phyloP scores from a whole-genome alignment of 2,113 vertebrate genomes.

The Nipponia nippon region DNA sequence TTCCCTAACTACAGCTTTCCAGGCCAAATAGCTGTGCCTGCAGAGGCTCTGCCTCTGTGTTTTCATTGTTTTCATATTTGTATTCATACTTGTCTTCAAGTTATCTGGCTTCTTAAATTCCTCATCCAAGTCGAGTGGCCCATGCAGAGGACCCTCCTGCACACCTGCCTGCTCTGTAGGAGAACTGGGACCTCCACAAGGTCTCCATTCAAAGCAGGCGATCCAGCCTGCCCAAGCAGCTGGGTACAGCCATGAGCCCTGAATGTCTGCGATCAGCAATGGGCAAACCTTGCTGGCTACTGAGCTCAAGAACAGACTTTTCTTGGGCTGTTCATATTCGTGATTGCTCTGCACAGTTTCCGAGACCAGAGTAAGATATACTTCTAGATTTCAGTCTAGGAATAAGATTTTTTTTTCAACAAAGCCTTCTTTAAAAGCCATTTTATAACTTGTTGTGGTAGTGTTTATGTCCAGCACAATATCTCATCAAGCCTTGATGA shows the following conservation, averaged over 20 bases:
- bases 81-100: background rate
- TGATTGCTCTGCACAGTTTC: background rate
- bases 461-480: background rate
- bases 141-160: background rate
- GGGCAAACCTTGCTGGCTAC: background rate
- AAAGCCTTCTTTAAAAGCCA: background rate
- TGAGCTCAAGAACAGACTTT: background rate
- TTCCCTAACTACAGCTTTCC: background rate
- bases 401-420: background rate
- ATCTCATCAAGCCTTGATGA: background rate
- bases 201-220: background rate
- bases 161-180: background rate
- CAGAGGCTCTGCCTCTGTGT: background rate
- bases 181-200: background rate
- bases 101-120: background rate
- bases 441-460: background rate
- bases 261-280: rapidly evolving
- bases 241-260: background rate
- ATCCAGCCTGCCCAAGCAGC: background rate
- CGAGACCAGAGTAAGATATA: background rate
- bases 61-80: background rate
- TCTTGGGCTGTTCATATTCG: background rate
- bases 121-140: background rate
- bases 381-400: background rate
- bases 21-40: background rate